Evolutionary conservation across 2,888 invertebrate genomes (phyloP).

Genomic region (Pandemis heparana): DNA sequence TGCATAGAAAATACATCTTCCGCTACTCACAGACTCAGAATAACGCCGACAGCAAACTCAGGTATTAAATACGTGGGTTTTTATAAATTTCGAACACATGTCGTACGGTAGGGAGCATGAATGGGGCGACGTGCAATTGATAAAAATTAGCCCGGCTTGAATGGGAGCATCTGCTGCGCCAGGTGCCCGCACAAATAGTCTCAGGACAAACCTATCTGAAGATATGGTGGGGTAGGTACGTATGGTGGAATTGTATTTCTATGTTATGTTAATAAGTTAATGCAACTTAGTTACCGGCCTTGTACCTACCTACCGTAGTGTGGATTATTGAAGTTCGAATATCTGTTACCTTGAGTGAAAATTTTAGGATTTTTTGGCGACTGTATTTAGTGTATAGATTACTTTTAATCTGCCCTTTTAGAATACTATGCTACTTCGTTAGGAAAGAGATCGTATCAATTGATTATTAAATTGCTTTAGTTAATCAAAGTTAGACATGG

Average conservation of each 20-base stretch:
- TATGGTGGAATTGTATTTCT: neutral
- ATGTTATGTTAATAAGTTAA: neutral
- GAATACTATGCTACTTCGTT: too few species aligned
- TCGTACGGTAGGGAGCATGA: slow-evolving; percentile 65
- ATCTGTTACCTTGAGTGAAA: too few species aligned
- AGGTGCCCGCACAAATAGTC: slow-evolving; percentile 60
- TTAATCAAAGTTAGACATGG: too few species aligned
- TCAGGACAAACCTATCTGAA: neutral
- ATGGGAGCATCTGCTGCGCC: slow-evolving; percentile 76
- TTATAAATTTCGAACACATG: slow-evolving; percentile 47
- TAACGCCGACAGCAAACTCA: neutral
- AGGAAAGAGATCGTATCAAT: too few species aligned
- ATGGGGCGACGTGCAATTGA: slow-evolving; percentile 75
- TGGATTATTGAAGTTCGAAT: too few species aligned
- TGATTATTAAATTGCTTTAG: too few species aligned
- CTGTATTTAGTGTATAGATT: too few species aligned
- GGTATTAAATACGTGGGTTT: slow-evolving; percentile 21
- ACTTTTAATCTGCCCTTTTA: too few species aligned
- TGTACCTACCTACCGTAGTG: too few species aligned
- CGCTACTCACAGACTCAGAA: neutral
- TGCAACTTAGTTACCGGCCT: too few species aligned
- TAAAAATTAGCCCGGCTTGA: slow-evolving; percentile 75
- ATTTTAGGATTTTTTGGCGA: too few species aligned
- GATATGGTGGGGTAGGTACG: neutral
- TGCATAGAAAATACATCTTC: too few species aligned